Evolutionary conservation across 2,888 invertebrate genomes (phyloP).

Genomic region (Congeria kusceri): DNA sequence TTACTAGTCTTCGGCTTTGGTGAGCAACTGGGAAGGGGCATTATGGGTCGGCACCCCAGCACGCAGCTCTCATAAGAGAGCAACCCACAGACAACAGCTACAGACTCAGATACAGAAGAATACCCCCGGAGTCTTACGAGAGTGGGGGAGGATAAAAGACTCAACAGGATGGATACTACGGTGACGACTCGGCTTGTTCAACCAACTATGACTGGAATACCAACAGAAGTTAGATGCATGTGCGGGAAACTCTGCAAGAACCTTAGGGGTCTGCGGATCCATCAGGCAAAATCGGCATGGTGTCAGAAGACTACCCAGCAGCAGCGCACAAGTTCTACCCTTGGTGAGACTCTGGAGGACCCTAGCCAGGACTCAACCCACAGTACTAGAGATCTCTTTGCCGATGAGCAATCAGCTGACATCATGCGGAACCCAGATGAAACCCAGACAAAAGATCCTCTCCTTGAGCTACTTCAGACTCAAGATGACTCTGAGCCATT

Average conservation of each 20-base stretch:
- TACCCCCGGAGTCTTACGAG: conserved; percentile 23
- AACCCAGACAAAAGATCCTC: no score
- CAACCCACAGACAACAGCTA: conserved; percentile 16
- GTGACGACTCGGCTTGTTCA: conserved; percentile 5
- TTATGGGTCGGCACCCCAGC: conserved; percentile 17
- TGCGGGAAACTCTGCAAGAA: conserved; percentile 23
- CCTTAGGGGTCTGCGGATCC: conserved; percentile 8
- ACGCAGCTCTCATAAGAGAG: conserved; percentile 19
- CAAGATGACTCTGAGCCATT: no score
- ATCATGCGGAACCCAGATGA: not conserved
- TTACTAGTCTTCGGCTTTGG: no score
- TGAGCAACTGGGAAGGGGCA: conserved; percentile 9
- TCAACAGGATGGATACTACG: conserved; percentile 8
- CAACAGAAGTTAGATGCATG: conserved; percentile 2
- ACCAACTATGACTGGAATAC: conserved; percentile 24
- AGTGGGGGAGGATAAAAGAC: conserved; percentile 27
- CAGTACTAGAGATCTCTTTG: conserved; percentile 21
- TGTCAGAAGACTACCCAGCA: not conserved
- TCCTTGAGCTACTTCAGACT: no score
- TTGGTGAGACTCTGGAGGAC: conserved; percentile 23
- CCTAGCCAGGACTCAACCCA: conserved; percentile 23
- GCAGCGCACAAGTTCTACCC: conserved; percentile 13
- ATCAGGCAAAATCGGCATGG: no score
- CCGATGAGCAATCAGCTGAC: conserved; percentile 1
- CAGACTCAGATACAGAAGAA: conserved; percentile 17